Base-by-base conservation (phyloP, 92 coral and sea anemone genomes). In the Umimayanthus chanpuru region DNA sequence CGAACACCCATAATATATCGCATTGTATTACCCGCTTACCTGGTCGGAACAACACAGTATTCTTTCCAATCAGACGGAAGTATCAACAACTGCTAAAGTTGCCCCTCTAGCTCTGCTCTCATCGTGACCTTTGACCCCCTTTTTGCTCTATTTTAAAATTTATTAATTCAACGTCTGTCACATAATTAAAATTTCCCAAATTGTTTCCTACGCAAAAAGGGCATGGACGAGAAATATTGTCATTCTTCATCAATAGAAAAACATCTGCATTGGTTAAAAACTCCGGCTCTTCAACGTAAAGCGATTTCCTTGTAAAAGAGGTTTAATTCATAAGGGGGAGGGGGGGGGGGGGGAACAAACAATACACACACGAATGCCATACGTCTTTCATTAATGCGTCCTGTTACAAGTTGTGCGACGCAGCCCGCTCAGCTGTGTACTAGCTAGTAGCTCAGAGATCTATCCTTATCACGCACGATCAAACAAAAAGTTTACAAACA, bases 11-110 rank as follows among this genome's bases (percentile, higher is more conserved):
- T 66, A 18, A 14, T 0, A 74, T 70, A 71, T 70, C 66, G 47
- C 9, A 21, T 70, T 47, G 9, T 74, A 6, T 11, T 43, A 25
- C 61, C 9, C 36, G n/a, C 21, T 20, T 39, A 25, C 61, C 65
- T 20, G 30, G 56, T 68, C 39, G 77, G 29, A 83, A 83, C 87
- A 83, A 68, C 41, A 68, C 25, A 29, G 70, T 43, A 32, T 83
- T 83, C 77, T 83, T 44, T 70, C 21, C 28, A 72, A 28, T 41
- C 79, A 83, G 86, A 64, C 86, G 86, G 87, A 83, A 83, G 78
- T 71, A 78, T 83, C 87, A 68, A n/a, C 76, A 66, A 81, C 23
- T 66, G n/a, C 47, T 28, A 49, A 44, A 9, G 64, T 55, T 80
- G 49, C 84, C 70, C 29, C 47, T 28, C 38, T 43, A 7, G 12